Percentiles rank a stretch among this genome's conserved stretches.
phyloP scores from a whole-genome alignment of 2,797 vertebrate genomes.

The Austrolebias charrua region DNA sequence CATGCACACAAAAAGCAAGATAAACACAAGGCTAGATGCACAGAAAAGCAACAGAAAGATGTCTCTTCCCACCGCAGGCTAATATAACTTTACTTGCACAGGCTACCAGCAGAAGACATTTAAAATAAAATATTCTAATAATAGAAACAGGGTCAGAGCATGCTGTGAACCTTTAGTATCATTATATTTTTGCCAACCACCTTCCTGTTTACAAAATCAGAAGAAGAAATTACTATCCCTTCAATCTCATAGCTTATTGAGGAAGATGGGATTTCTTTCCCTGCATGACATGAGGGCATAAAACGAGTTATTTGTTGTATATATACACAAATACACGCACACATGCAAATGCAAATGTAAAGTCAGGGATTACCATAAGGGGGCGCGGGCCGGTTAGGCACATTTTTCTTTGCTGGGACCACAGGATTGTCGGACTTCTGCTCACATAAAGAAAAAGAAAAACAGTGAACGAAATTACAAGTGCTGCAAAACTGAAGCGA shows the following conservation, averaged over 20 bases:
- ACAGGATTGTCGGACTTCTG: constrained; percentile 88
- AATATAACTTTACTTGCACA: background rate
- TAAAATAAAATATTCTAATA: background rate
- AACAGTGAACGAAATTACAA: constrained; percentile 34
- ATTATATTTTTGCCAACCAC: constrained; percentile 32
- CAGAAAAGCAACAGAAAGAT: constrained; percentile 7
- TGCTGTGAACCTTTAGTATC: constrained; percentile 7
- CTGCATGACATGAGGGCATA: constrained; percentile 7
- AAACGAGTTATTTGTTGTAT: constrained; percentile 13
- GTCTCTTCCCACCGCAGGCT: constrained; percentile 1
- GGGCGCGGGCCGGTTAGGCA: constrained; percentile 90
- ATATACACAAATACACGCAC: background rate
- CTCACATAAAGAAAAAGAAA: constrained; percentile 52
- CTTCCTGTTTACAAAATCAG: constrained; percentile 65
- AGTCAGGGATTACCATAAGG: constrained; percentile 87
- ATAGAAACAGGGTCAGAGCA: constrained; percentile 7
- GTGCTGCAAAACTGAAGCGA: constrained; percentile 28
- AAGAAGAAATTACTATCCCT: constrained; percentile 46
- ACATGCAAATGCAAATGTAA: background rate
- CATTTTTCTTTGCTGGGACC: constrained; percentile 88
- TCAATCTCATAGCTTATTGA: constrained; percentile 18
- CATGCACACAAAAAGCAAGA: constrained; percentile 27
- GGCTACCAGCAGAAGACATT: background rate
- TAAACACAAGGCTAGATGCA: constrained; percentile 6
- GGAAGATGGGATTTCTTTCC: constrained; percentile 32